These are phyloP conservation scores for Sylvia atricapilla DNA, from an alignment of 2,113 vertebrate species.

Conservation along the genomic window DNA sequence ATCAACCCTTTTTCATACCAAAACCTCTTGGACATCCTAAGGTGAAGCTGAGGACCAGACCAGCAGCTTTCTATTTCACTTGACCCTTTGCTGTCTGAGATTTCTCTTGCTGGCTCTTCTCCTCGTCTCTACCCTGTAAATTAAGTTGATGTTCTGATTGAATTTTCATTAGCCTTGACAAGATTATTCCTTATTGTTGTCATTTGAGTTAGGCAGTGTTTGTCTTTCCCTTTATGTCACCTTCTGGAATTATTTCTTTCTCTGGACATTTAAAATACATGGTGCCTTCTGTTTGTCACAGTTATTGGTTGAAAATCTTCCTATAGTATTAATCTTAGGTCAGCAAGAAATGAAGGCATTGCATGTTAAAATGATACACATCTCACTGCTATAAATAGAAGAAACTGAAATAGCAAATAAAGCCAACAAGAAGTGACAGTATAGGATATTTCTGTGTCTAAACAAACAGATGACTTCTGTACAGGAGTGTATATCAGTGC, in stretches of 20 bases:
- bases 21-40: background rate
- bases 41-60: background rate
- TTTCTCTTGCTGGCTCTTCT: background rate
- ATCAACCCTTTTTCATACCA: background rate
- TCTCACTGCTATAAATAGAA: background rate
- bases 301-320: background rate
- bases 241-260: background rate
- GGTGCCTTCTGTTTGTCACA: background rate
- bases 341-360: background rate
- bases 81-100: background rate
- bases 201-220: background rate
- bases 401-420: background rate
- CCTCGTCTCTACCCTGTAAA: background rate
- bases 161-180: background rate
- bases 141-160: background rate
- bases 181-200: background rate
- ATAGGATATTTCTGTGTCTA: background rate
- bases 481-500: background rate
- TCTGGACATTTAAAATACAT: background rate
- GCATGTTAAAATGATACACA: background rate
- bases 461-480: background rate
- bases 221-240: background rate
- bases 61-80: background rate
- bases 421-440: background rate
- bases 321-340: background rate